Base-by-base conservation (phyloP, 37 sponge, comb jelly and placozoan genomes). In the Petrosia ficiformis region DNA sequence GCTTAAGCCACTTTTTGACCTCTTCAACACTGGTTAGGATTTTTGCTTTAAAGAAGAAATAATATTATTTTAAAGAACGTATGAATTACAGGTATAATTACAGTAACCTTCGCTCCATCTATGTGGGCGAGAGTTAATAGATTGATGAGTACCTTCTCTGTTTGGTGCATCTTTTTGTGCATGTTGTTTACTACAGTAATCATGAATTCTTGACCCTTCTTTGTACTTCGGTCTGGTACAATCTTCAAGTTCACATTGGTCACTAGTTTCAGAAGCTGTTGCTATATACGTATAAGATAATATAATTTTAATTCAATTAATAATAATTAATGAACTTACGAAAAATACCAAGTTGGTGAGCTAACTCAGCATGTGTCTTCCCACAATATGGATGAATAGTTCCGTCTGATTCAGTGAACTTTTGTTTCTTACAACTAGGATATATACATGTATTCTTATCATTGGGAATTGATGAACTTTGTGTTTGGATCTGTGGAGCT, bases 201-300 rank as follows among this genome's bases (percentile, higher is more conserved):
- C 80, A 71, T 85, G 82, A 8, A 78, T 60, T 58, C 39, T 58
- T 1, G 54, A 43, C 0, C 75, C 83, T 39, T 86, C 87, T 22
- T 68, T 71, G 33, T 39, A 28, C 44, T 75, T 82, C 4, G 76
- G 74, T 36, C 61, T 39, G 21, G 68, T 86, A 59, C 87, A 91
- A n/a, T 76, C 77, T 30, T 78, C 79, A 4, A 91, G 57, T 34
- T 82, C 92, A 77, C 92, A 92, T 72, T 83, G 68, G 29, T 86
- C 80, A 22, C 79, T 76, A 16, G 42, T 41, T 5, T 67, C 44
- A 21, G 33, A 72, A 31, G 88, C 65, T 14, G 68, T 70, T 31
- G 64, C 77, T 87, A 31, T 4, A 79, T 34, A 19, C 14, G 8
- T 48, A 48, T 48, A 14, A 48, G 14, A 14, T 14, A 48, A n/a